Percentiles rank a stretch among this genome's conserved stretches.
Evolutionary conservation across 2,888 invertebrate genomes (phyloP).

Genomic region (Anoplius nigerrimus): DNA sequence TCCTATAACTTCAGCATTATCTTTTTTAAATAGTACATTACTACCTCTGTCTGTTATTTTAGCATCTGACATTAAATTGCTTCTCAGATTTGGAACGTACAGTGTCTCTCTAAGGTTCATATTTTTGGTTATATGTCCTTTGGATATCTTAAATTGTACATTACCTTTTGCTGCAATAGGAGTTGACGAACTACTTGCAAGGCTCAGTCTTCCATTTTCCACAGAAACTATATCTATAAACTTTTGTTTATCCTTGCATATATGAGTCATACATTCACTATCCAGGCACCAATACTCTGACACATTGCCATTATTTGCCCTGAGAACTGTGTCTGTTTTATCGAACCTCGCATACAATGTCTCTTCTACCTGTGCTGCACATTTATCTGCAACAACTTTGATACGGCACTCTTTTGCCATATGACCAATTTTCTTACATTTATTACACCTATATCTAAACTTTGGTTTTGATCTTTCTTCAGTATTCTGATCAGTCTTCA

Average conservation of each 20-base stretch:
- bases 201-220: conserved; percentile 12
- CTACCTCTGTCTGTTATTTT: conserved; percentile 2
- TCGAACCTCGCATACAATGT: no score
- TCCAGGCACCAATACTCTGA: conserved; percentile 13
- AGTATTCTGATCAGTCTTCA: neutral
- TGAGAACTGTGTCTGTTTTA: no score
- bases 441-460: neutral
- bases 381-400: neutral
- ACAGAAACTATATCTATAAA: conserved; percentile 2
- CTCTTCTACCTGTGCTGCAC: neutral
- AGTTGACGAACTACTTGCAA: neutral
- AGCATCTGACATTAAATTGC: neutral
- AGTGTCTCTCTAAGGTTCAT: neutral
- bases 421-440: neutral
- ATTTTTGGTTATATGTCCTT: neutral
- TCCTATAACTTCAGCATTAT: neutral
- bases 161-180: conserved; percentile 8
- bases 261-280: conserved; percentile 20
- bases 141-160: neutral
- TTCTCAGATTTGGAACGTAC: neutral
- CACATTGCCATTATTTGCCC: neutral
- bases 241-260: conserved; percentile 25
- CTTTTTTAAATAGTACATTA: conserved; percentile 2
- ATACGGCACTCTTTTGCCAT: neutral
- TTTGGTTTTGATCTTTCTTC: neutral